These are phyloP conservation scores for Hedya salicella DNA, from an alignment of 2,888 invertebrate genomes.

Conservation along the genomic window DNA sequence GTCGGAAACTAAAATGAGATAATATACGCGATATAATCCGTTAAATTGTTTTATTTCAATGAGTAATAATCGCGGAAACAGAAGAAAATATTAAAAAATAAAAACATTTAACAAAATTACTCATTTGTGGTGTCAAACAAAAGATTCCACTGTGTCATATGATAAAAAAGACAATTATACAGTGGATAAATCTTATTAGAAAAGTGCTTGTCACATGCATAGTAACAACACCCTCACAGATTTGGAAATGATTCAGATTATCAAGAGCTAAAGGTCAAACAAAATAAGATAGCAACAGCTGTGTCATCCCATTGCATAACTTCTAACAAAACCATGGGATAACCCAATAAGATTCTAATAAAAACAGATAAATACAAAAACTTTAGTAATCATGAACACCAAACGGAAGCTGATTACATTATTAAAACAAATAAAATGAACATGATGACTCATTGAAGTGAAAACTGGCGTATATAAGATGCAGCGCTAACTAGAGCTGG, in stretches of 20 bases:
- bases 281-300: slow-evolving; percentile 13
- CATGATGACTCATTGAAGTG: slow-evolving; percentile 60
- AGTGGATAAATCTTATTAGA: too few relatives aligned
- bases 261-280: slow-evolving; percentile 36
- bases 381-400: slow-evolving; percentile 1
- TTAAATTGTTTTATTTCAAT: too few relatives aligned
- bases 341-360: slow-evolving; percentile 26
- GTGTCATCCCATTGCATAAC: slow-evolving; percentile 34
- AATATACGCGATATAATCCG: too few relatives aligned
- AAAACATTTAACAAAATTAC: too few relatives aligned
- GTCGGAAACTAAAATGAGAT: too few relatives aligned
- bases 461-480: slow-evolving; percentile 33
- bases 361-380: slow-evolving; percentile 18
- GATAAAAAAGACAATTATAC: too few relatives aligned
- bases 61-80: too few relatives aligned
- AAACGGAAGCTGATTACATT: slow-evolving; percentile 29
- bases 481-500: slow-evolving; percentile 62
- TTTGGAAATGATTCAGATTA: slow-evolving; percentile 24
- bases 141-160: too few relatives aligned
- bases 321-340: background rate
- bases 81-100: too few relatives aligned
- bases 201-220: background rate
- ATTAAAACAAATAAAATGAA: slow-evolving; percentile 41
- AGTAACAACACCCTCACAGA: background rate
- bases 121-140: too few relatives aligned